Evolutionary conservation across 2,797 vertebrate genomes (phyloP).

Genomic region (Lutjanus argentimaculatus): DNA sequence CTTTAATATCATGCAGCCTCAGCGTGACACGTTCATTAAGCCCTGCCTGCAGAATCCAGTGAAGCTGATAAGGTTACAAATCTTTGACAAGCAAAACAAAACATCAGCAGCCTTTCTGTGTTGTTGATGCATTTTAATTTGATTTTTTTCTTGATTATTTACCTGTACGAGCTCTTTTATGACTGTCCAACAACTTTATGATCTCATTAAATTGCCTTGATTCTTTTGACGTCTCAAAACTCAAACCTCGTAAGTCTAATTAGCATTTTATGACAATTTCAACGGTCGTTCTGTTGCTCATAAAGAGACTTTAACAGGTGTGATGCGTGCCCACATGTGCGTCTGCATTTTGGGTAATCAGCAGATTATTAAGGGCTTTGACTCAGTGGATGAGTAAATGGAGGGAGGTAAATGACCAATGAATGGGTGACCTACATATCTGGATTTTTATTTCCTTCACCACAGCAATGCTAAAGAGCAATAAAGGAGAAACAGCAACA

Average conservation of each 20-base stretch:
- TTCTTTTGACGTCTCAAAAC: constrained; percentile 8
- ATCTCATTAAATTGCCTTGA: not conserved
- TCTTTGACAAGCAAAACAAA: too few species aligned
- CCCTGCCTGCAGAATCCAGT: not conserved
- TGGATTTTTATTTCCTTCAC: not conserved
- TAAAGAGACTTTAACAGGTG: constrained; percentile 21
- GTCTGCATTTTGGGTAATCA: constrained; percentile 10
- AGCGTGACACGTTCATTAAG: too few species aligned
- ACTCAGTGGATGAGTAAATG: not conserved
- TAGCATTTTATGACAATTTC: constrained; percentile 1
- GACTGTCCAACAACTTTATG: not conserved
- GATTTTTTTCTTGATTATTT: not conserved
- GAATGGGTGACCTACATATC: not conserved
- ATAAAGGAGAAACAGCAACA: too few species aligned
- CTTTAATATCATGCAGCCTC: not conserved
- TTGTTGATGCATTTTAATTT: not conserved
- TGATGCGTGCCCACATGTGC: not conserved
- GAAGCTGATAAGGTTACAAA: not conserved
- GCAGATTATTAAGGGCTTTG: constrained; percentile 25
- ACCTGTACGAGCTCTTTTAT: not conserved
- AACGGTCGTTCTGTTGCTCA: constrained; percentile 13
- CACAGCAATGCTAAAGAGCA: not conserved
- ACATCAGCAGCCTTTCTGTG: not conserved
- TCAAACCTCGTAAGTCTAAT: not conserved
- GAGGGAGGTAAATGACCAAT: not conserved